Evolutionary conservation across 2,797 vertebrate genomes (phyloP), one percentile per base, ranked within the genome.

Genomic region (Acanthurus lineatus): DNA sequence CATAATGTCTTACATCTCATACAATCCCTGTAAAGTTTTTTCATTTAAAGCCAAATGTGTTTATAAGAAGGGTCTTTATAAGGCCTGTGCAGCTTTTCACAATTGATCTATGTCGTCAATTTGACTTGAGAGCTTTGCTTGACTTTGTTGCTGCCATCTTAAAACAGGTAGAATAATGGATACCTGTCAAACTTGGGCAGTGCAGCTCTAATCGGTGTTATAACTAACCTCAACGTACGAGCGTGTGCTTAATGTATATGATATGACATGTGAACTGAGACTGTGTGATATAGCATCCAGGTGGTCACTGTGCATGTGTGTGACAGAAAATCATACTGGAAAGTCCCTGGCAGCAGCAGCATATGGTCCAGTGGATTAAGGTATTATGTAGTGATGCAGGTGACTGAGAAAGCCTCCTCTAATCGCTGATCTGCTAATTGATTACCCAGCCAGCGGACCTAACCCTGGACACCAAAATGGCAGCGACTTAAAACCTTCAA

Each of bases 321-420:
- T 47, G 77, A 73, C 63, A 62, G 73, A 81, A 84, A 81, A 57
- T 84, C 80, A 82, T 56, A 56, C 69, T 77, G 88, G 76, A 89
- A 83, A 88, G 86, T 86, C 85, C 85, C 81, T 49, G 35, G 66
- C 85, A 93, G 93, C 77, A 4, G 88, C 72, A 94, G 90, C 96
- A 97, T 96, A 97, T 96, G 97, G 97, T 76, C 83, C 82, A 77
- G 88, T 83, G 93, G 96, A 97, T 97, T 97, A 97, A 79, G 88
- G 89, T 95, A 94, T 98, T 97, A 97, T 72, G 85, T 88, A 90
- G 95, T 94, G 95, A 96, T 90, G 91, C 88, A 89, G 92, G 94
- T 94, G 95, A 95, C 94, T 95, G 94, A 95, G 88, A 94, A 95
- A 95, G 89, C 44, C 54, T 91, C 87, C 70, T 87, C 89, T 92